Evolutionary conservation across 2,113 vertebrate species (phyloP).

Genomic region (Cichladusa arquata): DNA sequence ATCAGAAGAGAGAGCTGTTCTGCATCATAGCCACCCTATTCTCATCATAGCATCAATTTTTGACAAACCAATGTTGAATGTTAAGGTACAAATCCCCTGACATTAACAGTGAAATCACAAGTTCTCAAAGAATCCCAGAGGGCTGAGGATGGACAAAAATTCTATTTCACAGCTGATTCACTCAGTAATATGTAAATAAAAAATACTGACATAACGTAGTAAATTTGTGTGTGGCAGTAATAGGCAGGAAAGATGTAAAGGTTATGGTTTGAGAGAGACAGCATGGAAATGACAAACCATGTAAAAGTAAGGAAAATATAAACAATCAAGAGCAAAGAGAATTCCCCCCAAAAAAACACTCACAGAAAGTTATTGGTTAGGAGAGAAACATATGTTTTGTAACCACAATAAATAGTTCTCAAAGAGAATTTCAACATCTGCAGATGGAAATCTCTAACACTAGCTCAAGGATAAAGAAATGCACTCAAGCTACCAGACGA

Average conservation of each 20-base stretch:
- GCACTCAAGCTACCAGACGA: background rate
- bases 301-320: background rate
- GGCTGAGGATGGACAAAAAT: background rate
- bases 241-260: background rate
- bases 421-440: background rate
- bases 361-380: background rate
- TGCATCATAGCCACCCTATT: background rate
- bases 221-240: background rate
- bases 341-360: background rate
- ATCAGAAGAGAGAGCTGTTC: background rate
- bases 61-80: background rate
- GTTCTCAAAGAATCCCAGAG: background rate
- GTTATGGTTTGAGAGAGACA: background rate
- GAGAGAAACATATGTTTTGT: background rate
- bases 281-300: background rate
- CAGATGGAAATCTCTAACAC: background rate
- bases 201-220: background rate
- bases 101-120: background rate
- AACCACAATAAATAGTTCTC: background rate
- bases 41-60: background rate
- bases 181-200: background rate
- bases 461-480: background rate
- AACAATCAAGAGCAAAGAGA: background rate
- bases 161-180: background rate
- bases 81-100: background rate